Conservation (phyloP, 2,888 invertebrate genomes). For the Caenorhabditis imperialis region DNA sequence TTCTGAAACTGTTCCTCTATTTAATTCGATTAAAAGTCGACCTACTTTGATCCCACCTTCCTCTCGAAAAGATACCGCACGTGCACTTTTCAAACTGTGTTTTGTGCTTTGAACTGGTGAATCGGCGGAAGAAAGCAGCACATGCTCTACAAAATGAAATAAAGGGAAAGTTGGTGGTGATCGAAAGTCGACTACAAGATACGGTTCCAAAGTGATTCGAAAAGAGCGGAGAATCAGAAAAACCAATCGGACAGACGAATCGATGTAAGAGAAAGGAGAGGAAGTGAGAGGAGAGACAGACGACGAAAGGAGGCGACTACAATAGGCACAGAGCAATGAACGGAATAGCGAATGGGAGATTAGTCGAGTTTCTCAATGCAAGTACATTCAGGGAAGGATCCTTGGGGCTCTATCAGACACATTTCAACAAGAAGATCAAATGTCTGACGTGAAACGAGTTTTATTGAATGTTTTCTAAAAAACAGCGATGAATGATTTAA, state of each 20-base stretch:
- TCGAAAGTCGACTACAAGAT: background rate
- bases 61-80: constrained; percentile 1
- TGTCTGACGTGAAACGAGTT: too few species aligned
- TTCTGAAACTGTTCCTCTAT: too few species aligned
- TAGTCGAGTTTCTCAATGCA: too few species aligned
- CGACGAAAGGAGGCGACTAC: background rate
- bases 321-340: background rate
- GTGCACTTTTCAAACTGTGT: constrained; percentile 8
- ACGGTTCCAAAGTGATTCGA: constrained; percentile 5
- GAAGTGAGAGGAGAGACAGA: too few species aligned
- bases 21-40: too few species aligned
- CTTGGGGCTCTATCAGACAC: too few species aligned
- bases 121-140: constrained; percentile 29
- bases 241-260: constrained; percentile 9
- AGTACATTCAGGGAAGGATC: too few species aligned
- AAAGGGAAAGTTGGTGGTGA: background rate
- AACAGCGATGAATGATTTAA: too few species aligned
- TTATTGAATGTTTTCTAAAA: too few species aligned
- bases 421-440: too few species aligned
- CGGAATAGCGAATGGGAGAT: background rate
- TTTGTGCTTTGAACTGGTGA: constrained; percentile 6
- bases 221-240: constrained; percentile 2
- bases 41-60: too few species aligned
- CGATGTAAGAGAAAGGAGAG: background rate
- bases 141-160: constrained; percentile 21